These are phyloP conservation scores for Phalanger gymnotis DNA, from an alignment of 2,797 vertebrate genomes.

Conservation along the genomic window DNA sequence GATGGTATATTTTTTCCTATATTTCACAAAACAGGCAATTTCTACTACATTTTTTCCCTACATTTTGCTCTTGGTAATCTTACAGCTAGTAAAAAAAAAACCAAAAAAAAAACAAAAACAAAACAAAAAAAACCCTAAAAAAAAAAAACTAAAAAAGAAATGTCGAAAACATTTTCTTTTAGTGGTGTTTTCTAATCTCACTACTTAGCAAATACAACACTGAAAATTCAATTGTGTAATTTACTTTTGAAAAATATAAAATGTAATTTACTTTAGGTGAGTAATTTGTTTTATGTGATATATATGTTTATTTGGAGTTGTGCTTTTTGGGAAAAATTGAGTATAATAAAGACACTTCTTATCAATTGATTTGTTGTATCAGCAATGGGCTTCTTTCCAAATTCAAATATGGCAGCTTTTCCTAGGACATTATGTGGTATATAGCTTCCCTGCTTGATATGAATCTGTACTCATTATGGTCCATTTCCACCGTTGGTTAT, in stretches of 20 bases:
- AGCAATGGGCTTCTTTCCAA: slow-evolving; percentile 72
- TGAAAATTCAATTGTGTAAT: slow-evolving; percentile 73
- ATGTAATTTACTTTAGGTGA: slow-evolving; percentile 84
- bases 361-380: slow-evolving; percentile 84
- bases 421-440: slow-evolving; percentile 60
- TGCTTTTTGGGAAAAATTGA: slow-evolving; percentile 73
- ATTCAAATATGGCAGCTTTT: slow-evolving; percentile 64
- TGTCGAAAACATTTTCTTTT: slow-evolving; percentile 81
- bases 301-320: slow-evolving; percentile 80
- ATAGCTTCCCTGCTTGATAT: slow-evolving; percentile 58
- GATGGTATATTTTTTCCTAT: slow-evolving; percentile 85
- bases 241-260: slow-evolving; percentile 81
- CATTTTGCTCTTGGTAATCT: slow-evolving; percentile 83
- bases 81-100: slow-evolving; percentile 54
- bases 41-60: slow-evolving; percentile 78
- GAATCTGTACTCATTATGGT: slow-evolving; percentile 61
- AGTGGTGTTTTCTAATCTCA: slow-evolving; percentile 80
- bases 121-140: background rate
- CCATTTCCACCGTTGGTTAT: slow-evolving; percentile 60
- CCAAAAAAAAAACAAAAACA: background rate
- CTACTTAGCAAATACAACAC: slow-evolving; percentile 73
- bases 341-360: slow-evolving; percentile 79
- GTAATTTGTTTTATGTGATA: slow-evolving; percentile 80
- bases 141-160: slow-evolving; percentile 72
- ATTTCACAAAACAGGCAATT: slow-evolving; percentile 85